phyloP scores from a whole-genome alignment of 1,140 invertebrate genomes.

The Megalopta genalis region DNA sequence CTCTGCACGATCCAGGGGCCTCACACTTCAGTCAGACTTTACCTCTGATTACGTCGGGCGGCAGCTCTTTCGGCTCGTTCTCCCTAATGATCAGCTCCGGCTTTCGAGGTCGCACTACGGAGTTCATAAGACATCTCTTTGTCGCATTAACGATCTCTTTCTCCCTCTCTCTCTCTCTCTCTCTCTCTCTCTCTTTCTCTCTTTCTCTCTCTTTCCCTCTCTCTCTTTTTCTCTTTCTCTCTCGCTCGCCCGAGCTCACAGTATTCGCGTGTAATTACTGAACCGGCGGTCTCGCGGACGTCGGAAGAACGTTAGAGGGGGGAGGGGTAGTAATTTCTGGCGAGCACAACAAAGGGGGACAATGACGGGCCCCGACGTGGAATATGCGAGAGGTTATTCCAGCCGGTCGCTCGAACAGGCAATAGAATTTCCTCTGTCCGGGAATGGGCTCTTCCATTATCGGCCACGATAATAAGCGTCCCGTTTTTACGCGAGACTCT shows the following conservation, averaged over 20 bases:
- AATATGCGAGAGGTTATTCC: neutral
- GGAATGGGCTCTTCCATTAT: neutral
- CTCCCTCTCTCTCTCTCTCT: too few species aligned
- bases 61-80: slow-evolving; percentile 92
- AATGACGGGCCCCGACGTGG: neutral
- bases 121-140: slow-evolving; percentile 69
- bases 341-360: slow-evolving; percentile 4
- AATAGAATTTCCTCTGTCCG: slow-evolving; percentile 4
- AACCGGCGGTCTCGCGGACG: neutral
- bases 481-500: too few species aligned
- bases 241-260: too few species aligned
- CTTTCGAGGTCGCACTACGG: slow-evolving; percentile 85
- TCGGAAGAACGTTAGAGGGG: neutral
- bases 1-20: neutral
- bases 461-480: too few species aligned
- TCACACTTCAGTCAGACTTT: slow-evolving; percentile 67
- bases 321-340: slow-evolving; percentile 41
- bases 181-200: too few species aligned
- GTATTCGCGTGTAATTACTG: slow-evolving; percentile 47
- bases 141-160: slow-evolving; percentile 61
- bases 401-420: neutral
- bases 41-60: slow-evolving; percentile 95
- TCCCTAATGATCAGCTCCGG: slow-evolving; percentile 95
- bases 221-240: too few species aligned
- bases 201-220: too few species aligned